Conservation (phyloP, 2,113 vertebrate genomes). For the Ondatra zibethicus region DNA sequence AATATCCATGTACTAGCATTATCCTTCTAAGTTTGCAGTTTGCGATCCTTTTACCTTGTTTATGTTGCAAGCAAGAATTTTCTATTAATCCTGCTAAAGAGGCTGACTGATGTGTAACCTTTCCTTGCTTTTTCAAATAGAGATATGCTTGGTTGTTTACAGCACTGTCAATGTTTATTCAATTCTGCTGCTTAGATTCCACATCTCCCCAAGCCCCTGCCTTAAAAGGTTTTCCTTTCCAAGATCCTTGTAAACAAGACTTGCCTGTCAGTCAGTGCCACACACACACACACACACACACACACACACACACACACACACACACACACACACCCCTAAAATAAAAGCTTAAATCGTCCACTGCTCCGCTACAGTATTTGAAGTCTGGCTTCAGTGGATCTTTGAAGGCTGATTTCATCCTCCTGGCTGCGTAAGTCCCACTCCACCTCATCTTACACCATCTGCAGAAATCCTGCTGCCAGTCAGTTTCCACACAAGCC, state of each 20-base stretch:
- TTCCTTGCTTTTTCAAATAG: conserved; percentile 64
- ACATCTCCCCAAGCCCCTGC: conserved; percentile 48
- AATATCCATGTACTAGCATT: background rate
- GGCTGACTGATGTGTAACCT: conserved; percentile 50
- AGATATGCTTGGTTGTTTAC: conserved; percentile 67
- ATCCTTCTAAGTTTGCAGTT: background rate
- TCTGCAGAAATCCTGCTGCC: background rate
- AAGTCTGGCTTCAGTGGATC: conserved; percentile 58
- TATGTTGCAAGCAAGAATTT: background rate
- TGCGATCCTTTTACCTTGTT: conserved; percentile 33
- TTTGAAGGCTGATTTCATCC: conserved; percentile 66
- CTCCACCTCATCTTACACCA: background rate
- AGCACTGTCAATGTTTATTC: conserved; percentile 68
- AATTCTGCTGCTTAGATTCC: conserved; percentile 46
- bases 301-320: background rate
- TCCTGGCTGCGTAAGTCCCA: background rate
- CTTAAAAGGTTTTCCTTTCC: conserved; percentile 69
- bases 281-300: background rate
- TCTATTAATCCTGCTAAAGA: conserved; percentile 50
- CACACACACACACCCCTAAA: background rate
- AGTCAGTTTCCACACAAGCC: background rate
- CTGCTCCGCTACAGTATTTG: conserved; percentile 51
- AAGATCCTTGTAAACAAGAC: conserved; percentile 68
- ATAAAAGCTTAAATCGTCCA: background rate
- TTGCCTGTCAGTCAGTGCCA: conserved; percentile 19